Conservation (phyloP, 2,113 vertebrate species). For the Nothoprocta perdicaria region DNA sequence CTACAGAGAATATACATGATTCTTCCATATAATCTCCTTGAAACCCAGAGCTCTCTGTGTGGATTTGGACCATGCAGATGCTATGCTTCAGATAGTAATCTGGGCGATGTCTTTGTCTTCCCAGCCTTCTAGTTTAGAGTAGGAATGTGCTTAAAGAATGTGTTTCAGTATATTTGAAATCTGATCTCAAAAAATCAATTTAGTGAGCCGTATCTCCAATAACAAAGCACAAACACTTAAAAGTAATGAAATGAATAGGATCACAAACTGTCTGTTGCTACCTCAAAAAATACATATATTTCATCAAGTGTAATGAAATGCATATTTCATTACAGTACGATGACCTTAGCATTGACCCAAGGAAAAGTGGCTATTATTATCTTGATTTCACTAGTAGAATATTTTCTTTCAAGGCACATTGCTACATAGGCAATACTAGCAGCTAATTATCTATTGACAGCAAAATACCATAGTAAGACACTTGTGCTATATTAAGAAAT, state of each 20-base stretch:
- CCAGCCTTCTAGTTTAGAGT: neutral
- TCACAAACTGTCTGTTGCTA: neutral
- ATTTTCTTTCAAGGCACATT: conserved; percentile 7
- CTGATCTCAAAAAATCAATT: neutral
- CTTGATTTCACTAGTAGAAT: conserved; percentile 11
- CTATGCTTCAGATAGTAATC: neutral
- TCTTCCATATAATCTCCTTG: neutral
- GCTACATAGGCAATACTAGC: neutral
- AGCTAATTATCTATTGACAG: conserved; percentile 38
- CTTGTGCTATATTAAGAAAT: conserved; percentile 1
- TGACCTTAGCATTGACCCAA: neutral
- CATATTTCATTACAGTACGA: conserved; percentile 2
- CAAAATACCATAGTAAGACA: neutral
- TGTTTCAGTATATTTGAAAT: conserved; percentile 29
- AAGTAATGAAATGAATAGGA: conserved; percentile 42
- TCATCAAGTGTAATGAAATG: conserved; percentile 43
- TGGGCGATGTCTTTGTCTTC: neutral
- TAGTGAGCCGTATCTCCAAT: conserved; percentile 14
- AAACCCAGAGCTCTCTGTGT: neutral
- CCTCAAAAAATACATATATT: conserved; percentile 10
- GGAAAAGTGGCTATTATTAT: neutral
- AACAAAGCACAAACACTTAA: conserved; percentile 39
- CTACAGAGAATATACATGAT: neutral
- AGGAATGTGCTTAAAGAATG: neutral
- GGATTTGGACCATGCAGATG: neutral